Conservation (phyloP, 2,888 invertebrate genomes). For the Nycteola revayana region DNA sequence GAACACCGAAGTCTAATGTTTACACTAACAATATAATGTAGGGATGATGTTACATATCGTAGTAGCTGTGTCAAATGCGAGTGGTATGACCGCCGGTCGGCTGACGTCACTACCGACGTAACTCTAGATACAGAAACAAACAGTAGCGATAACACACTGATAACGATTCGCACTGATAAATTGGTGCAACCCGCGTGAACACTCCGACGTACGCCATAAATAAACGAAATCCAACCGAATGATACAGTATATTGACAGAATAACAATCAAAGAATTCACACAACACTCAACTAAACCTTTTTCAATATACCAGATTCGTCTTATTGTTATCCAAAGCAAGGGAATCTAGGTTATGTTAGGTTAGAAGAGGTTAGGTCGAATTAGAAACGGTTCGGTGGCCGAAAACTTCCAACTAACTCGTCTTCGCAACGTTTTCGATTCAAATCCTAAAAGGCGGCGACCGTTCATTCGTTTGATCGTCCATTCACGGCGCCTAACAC, state of each 20-base stretch:
- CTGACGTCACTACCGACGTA: slow-evolving; percentile 64
- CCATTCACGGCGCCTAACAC: slow-evolving; percentile 32
- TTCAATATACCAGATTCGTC: slow-evolving; percentile 5
- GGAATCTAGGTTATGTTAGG: slow-evolving; percentile 29
- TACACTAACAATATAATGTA: slow-evolving; percentile 64
- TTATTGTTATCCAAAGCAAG: slow-evolving; percentile 12
- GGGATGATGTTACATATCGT: slow-evolving; percentile 46
- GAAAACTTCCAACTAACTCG: slow-evolving; percentile 17
- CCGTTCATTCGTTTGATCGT: slow-evolving; percentile 37
- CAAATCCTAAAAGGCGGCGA: slow-evolving; percentile 24
- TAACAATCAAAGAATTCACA: background rate
- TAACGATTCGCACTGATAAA: slow-evolving; percentile 68
- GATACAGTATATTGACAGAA: background rate
- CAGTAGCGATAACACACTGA: slow-evolving; percentile 69
- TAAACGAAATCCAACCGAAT: slow-evolving; percentile 11
- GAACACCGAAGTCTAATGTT: slow-evolving; percentile 55
- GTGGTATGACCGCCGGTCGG: slow-evolving; percentile 33
- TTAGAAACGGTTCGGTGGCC: slow-evolving; percentile 20
- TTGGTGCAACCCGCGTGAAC: slow-evolving; percentile 51
- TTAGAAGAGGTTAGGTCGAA: slow-evolving; percentile 31
- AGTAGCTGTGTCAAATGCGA: slow-evolving; percentile 30
- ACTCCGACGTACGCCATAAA: slow-evolving; percentile 5
- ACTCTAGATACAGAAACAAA: slow-evolving; percentile 69
- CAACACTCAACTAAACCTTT: background rate
- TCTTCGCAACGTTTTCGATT: slow-evolving; percentile 17